Base-by-base conservation (phyloP, 2,797 vertebrate genomes). In the Acestrorhynchus altus region DNA sequence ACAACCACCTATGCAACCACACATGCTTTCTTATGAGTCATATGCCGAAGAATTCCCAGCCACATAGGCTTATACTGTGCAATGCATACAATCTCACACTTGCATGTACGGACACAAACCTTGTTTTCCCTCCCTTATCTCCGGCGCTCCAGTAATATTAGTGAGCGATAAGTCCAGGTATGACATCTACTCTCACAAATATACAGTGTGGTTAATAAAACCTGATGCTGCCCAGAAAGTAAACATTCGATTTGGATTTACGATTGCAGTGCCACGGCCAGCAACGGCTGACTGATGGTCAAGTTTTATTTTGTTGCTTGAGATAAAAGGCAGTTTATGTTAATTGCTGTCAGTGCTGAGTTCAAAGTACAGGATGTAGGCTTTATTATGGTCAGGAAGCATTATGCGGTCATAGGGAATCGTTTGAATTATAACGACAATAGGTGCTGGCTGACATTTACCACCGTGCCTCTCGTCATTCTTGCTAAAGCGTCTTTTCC, bases 141-240 rank as follows among this genome's bases (percentile, higher is more conserved):
- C 6, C 20, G 28, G 8, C 26, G 18, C 22, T 66, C 20, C 63
- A n/a, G 63, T 47, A 66, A 9, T 47, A 39, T 47, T 67, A 28
- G 44, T 60, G n/a, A 49, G 4, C 26, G 61, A 42, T 81, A 77
- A 72, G 76, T 76, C 59, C 61, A 67, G 61, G 52, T 18, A 4
- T 66, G 67, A 60, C 60, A 40, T 57, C 73, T 57, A 1, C 73
- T 72, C 10, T 72, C 61, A 69, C 56, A 63, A 42, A 57, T 60
- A 40, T 7, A 35, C 46, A 69, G 39, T 60, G 12, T 47, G 56
- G 57, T 80, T 65, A 81, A 66, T 44, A 72, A 42, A 24, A 2
- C 26, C 57, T 28, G 7, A 0, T 15, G 8, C 18, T 8, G 16
- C 57, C 26, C 57, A 31, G 28, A 60, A 35, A 13, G 35, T 15